Evolutionary conservation across 1,140 invertebrate species (phyloP), one percentile per base, ranked within the genome.

Genomic region (Reticulitermes speratus): DNA sequence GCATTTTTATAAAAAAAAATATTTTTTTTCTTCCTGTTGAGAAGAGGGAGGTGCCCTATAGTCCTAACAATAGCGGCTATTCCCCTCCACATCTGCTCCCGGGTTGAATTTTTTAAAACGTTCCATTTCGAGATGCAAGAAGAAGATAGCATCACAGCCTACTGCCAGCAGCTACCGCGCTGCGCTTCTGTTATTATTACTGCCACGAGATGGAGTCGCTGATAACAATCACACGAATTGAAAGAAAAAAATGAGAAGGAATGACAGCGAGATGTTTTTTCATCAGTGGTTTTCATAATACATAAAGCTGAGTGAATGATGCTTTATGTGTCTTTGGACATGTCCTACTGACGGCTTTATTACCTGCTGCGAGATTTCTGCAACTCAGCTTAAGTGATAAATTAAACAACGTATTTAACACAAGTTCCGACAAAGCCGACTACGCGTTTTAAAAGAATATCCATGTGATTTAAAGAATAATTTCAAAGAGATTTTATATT

Each of bases 41-140:
- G 44, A 84, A 84, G n/a, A 52, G 83, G 44, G 44, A 44, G 45
- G n/a, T 84, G 45, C 83, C 83, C 83, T 45, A 52, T 32, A 45
- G 83, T 25, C 21, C 44, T 84, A 30, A 45, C 38, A 83, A 48
- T 52, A 84, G 30, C 48, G 45, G n/a, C 30, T 25, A 16, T 32
- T 11, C 45, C 83, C 21, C 30, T 52, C 83, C 45, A 30, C 83
- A 84, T 84, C 83, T 84, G 83, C 83, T 84, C 83, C 48, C 30
- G 48, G 30, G 83, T 84, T 84, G 83, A 84, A 84, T 59, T 52
- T 84, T 84, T 84, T 84, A 84, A 84, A 84, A 52, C 83, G 44
- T 84, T 52, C 25, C 83, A 52, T 84, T 84, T 84, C 48, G 52
- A 84, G 83, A 84, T 84, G 83, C 23, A 59, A 55, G 52, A 52